These are phyloP conservation scores for Sinocyclocheilus grahami DNA, from an alignment of 2,113 vertebrate species.

Conservation along the genomic window DNA sequence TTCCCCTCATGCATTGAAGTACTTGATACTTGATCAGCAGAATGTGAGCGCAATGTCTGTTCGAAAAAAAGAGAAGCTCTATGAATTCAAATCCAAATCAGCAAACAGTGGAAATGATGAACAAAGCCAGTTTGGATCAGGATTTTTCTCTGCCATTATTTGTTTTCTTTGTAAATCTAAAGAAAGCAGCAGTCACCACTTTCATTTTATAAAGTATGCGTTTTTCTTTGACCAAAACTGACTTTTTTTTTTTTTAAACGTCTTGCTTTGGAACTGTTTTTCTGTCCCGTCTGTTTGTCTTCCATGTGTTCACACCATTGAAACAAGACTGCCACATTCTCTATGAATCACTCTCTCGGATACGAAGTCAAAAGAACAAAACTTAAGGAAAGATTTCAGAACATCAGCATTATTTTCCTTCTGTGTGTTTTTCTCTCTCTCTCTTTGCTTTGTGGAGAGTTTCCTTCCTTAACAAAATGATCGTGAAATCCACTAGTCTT, in stretches of 20 bases:
- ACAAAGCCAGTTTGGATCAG: conserved; percentile 70
- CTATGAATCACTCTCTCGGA: conserved; percentile 52
- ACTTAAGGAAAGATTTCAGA: conserved; percentile 62
- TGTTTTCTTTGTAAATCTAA: conserved; percentile 58
- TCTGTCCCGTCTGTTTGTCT: conserved; percentile 77
- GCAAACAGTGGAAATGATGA: conserved; percentile 78
- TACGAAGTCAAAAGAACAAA: conserved; percentile 54
- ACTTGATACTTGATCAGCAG: conserved; percentile 56
- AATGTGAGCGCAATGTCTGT: conserved; percentile 76
- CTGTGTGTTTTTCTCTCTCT: conserved; percentile 49
- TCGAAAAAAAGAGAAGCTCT: conserved; percentile 69
- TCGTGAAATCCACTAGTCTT: conserved; percentile 67
- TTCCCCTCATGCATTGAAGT: conserved; percentile 69
- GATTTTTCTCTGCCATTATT: conserved; percentile 55
- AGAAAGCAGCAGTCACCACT: conserved; percentile 73
- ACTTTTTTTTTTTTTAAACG: conserved; percentile 56
- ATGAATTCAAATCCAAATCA: conserved; percentile 75
- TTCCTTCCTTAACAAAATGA: conserved; percentile 65
- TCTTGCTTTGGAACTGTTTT: conserved; percentile 71
- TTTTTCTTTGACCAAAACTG: conserved; percentile 38
- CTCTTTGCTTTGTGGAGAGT: conserved; percentile 74
- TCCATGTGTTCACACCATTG: conserved; percentile 79
- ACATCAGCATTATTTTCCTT: conserved; percentile 41
- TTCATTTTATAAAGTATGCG: conserved; percentile 63
- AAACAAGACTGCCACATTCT: conserved; percentile 78